Evolutionary conservation across 2,113 vertebrate species (phyloP).

Genomic region (Vanacampus margaritifer): DNA sequence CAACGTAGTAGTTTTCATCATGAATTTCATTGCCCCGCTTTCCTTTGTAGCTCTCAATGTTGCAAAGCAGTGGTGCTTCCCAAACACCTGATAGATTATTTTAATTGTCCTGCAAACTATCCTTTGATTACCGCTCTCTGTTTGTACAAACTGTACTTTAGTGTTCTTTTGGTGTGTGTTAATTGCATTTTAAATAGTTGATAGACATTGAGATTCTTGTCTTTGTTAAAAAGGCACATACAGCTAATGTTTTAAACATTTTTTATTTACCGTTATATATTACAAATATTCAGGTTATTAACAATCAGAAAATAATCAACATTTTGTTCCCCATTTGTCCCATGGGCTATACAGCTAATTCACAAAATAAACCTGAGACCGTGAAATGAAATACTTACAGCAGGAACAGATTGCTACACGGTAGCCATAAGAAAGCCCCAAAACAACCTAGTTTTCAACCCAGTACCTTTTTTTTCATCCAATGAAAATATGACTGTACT

Average conservation of each 20-base stretch:
- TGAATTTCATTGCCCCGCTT: background rate
- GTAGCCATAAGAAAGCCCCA: slow-evolving; percentile 82
- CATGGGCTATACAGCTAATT: slow-evolving; percentile 79
- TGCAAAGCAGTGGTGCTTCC: background rate
- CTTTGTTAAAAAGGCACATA: slow-evolving; percentile 37
- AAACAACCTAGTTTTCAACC: slow-evolving; percentile 41
- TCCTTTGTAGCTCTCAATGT: background rate
- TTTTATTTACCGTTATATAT: slow-evolving; percentile 79
- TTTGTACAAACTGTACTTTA: background rate
- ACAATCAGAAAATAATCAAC: slow-evolving; percentile 89
- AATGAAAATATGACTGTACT: slow-evolving; percentile 60
- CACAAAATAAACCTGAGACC: slow-evolving; percentile 81
- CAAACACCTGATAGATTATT: background rate
- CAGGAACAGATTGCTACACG: slow-evolving; percentile 86
- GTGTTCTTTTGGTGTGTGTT: background rate
- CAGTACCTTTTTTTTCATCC: slow-evolving; percentile 52
- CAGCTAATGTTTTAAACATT: slow-evolving; percentile 57
- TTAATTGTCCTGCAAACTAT: background rate
- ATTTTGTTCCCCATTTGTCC: slow-evolving; percentile 67
- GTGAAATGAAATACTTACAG: slow-evolving; percentile 73
- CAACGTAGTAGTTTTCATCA: background rate
- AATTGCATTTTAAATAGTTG: background rate
- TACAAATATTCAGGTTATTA: slow-evolving; percentile 90
- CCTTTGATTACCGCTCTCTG: background rate
- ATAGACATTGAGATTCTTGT: no score